phyloP scores from a whole-genome alignment of 2,888 invertebrate genomes.

The Steinernema hermaphroditum region DNA sequence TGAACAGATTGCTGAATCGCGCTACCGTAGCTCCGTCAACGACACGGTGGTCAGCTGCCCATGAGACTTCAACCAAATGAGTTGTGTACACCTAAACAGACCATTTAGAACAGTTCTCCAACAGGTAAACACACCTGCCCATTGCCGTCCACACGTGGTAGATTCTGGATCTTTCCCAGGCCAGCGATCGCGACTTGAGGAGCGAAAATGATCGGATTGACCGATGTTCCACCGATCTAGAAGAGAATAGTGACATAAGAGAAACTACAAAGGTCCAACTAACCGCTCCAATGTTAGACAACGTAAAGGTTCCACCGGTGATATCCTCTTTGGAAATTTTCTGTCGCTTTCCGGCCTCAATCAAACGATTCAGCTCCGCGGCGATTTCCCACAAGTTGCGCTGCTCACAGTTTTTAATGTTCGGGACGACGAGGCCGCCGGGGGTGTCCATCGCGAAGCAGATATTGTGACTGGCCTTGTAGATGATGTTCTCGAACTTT shows the following conservation, averaged over 20 bases:
- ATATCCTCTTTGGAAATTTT: constrained; percentile 79
- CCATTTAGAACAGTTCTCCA: constrained; percentile 76
- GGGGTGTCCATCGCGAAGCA: constrained; percentile 95
- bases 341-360: constrained; percentile 76
- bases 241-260: constrained; percentile 47
- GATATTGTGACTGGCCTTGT: constrained; percentile 85
- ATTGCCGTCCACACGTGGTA: constrained; percentile 56
- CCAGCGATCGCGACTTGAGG: constrained; percentile 96
- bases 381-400: constrained; percentile 80
- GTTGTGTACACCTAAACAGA: constrained; percentile 75
- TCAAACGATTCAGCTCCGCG: constrained; percentile 80
- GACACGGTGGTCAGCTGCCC: constrained; percentile 94
- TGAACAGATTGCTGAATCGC: constrained; percentile 85
- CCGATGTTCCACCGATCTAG: constrained; percentile 92
- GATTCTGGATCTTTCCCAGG: constrained; percentile 83
- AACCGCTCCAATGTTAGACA: constrained; percentile 95
- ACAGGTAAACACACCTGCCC: constrained; percentile 41
- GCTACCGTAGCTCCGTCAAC: constrained; percentile 94
- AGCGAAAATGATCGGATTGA: constrained; percentile 86
- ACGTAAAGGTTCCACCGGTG: constrained; percentile 85
- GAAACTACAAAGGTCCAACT: no score
- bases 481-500: constrained; percentile 78
- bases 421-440: constrained; percentile 89
- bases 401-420: constrained; percentile 83
- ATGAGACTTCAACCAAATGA: constrained; percentile 84